Conservation (phyloP, 2,888 invertebrate species). For the Caenorhabditis sinica region DNA sequence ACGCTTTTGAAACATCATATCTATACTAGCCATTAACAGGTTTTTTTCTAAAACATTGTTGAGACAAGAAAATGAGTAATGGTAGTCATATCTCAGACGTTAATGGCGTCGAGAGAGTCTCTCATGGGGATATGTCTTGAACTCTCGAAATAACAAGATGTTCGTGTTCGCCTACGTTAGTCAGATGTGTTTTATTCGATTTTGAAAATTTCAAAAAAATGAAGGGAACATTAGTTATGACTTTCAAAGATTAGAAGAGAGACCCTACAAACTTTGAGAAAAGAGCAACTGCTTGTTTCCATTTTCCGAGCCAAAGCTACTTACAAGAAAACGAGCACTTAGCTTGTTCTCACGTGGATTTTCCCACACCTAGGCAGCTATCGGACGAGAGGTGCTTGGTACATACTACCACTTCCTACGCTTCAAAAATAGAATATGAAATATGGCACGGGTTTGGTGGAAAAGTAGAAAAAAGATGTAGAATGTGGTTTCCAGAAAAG, state of each 20-base stretch:
- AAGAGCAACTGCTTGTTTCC: neutral
- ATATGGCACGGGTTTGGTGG: constrained; percentile 12
- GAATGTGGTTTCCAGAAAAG: constrained; percentile 8
- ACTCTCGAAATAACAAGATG: constrained; percentile 18
- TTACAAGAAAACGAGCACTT: constrained; percentile 34
- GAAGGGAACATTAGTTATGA: neutral
- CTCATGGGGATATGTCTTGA: neutral
- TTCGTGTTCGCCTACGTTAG: constrained; percentile 36
- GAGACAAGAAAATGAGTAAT: constrained; percentile 15
- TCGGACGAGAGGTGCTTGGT: constrained; percentile 51
- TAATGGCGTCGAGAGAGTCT: constrained; percentile 39
- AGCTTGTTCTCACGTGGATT: constrained; percentile 47
- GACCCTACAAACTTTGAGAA: neutral
- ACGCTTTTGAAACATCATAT: constrained; percentile 15
- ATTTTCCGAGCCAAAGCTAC: neutral
- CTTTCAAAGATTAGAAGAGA: constrained; percentile 13
- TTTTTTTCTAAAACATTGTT: constrained; percentile 25
- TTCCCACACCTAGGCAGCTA: constrained; percentile 59
- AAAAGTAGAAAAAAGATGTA: neutral
- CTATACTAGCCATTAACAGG: constrained; percentile 47
- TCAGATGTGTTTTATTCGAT: neutral
- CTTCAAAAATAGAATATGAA: constrained; percentile 31
- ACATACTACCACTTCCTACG: constrained; percentile 54
- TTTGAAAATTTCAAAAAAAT: neutral
- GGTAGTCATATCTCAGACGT: constrained; percentile 46